Conservation (phyloP, 2,888 invertebrate species). For the Nomada goodeniana region DNA sequence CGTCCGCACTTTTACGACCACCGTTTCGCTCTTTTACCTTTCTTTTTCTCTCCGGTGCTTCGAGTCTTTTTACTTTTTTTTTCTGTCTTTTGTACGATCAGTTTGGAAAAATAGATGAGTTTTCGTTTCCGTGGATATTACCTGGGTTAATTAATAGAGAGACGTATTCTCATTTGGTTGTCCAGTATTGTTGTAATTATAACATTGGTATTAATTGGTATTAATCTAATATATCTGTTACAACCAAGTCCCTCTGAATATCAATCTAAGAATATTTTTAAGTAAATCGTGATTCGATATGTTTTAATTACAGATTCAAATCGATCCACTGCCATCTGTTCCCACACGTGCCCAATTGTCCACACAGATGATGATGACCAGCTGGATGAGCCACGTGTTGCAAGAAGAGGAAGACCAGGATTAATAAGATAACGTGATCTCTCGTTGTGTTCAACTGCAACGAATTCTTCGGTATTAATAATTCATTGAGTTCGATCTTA, state of each 20-base stretch:
- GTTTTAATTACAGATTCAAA: slow-evolving; percentile 89
- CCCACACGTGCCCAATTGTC: slow-evolving; percentile 93
- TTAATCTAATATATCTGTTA: no score
- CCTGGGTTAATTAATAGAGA: background rate
- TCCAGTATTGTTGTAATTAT: no score
- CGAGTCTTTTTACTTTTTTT: background rate
- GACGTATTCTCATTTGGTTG: no score
- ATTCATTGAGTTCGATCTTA: background rate
- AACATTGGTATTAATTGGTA: no score
- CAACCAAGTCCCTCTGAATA: no score
- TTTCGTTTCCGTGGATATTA: slow-evolving; percentile 34
- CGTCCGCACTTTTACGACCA: slow-evolving; percentile 18
- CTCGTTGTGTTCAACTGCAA: slow-evolving; percentile 15
- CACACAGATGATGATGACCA: slow-evolving; percentile 84
- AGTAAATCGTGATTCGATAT: slow-evolving; percentile 4
- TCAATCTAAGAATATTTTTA: no score
- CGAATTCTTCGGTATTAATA: background rate
- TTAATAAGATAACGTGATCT: slow-evolving; percentile 1
- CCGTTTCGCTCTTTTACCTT: background rate
- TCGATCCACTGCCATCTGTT: slow-evolving; percentile 96
- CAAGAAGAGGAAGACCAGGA: background rate
- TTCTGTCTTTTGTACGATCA: background rate
- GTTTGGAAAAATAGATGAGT: slow-evolving; percentile 15
- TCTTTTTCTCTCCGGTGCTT: background rate
- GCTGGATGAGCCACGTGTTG: background rate